Evolutionary conservation across 2,888 invertebrate species (phyloP), one percentile per base, ranked within the genome.

Genomic region (Caenorhabditis japonica): DNA sequence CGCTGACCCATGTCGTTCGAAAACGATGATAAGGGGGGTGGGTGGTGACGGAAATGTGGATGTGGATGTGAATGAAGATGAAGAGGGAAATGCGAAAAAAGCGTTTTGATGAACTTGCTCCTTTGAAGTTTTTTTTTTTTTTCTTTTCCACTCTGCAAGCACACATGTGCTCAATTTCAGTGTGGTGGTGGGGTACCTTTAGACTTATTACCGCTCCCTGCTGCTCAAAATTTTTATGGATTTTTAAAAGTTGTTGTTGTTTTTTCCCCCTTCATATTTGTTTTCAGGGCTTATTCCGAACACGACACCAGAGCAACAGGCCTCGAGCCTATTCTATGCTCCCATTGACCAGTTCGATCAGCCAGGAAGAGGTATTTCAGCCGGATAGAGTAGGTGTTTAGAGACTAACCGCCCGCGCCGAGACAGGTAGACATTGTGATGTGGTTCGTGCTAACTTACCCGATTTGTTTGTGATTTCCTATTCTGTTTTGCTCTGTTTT

Each of bases 251-350:
- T n/a, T n/a, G n/a, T n/a, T n/a, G n/a, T n/a, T n/a, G n/a, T n/a
- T n/a, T n/a, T n/a, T n/a, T n/a, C n/a, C n/a, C n/a, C n/a, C n/a
- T n/a, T n/a, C n/a, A n/a, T n/a, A n/a, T n/a, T n/a, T n/a, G n/a
- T 64, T 75, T 80, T 46, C 64, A 82, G 82, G 80, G 82, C 46
- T 70, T 82, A 21, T 75, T 82, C 38, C 80, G 81, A 55, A 71
- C 81, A 38, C 72, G 76, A 51, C 75, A 69, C 56, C 74, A 51
- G 23, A 68, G 56, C 47, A 66, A 60, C 39, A 58, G 77, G 53
- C 80, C 78, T 51, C 77, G 82, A 43, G 82, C 82, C 44, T 71
- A 64, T 64, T 82, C 82, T 33, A 82, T 82, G 82, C 76, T 79
- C 33, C 82, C 82, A 25, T 62, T 82, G 59, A 68, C 74, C 36